phyloP scores from a whole-genome alignment of 2,113 vertebrate species.

The Pluvianellus socialis region DNA sequence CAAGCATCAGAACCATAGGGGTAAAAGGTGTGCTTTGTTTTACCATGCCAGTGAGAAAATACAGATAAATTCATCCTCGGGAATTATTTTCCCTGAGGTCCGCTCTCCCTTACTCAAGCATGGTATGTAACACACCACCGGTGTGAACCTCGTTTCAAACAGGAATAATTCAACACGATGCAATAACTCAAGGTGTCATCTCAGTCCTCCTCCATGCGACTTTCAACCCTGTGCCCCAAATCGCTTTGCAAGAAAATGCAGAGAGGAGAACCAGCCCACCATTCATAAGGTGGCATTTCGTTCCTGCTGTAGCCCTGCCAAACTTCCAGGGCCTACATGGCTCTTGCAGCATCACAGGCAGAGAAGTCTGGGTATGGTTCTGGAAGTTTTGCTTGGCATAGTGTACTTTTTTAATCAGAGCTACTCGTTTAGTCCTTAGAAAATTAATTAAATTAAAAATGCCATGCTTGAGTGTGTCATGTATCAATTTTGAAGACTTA shows the following conservation, averaged over 20 bases:
- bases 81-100: not conserved
- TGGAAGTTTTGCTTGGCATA: not conserved
- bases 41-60: not conserved
- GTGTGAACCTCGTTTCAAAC: not conserved
- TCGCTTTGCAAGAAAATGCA: not conserved
- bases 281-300: not conserved
- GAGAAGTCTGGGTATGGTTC: not conserved
- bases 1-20: not conserved
- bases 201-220: not conserved
- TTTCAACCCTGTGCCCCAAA: not conserved
- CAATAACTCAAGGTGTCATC: not conserved
- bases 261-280: not conserved
- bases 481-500: conserved; percentile 61
- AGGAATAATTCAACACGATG: not conserved
- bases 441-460: conserved; percentile 63
- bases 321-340: not conserved
- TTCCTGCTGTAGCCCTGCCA: fast-evolving
- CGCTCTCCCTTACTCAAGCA: not conserved
- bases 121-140: not conserved
- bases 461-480: conserved; percentile 31
- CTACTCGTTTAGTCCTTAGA: not conserved
- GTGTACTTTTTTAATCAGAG: not conserved
- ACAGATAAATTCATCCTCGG: not conserved
- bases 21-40: not conserved
- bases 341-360: not conserved